A percentile compares a stretch with the other conserved stretches of the same genome.
phyloP scores from a whole-genome alignment of 1,140 invertebrate genomes.

The Kradibia gibbosae region DNA sequence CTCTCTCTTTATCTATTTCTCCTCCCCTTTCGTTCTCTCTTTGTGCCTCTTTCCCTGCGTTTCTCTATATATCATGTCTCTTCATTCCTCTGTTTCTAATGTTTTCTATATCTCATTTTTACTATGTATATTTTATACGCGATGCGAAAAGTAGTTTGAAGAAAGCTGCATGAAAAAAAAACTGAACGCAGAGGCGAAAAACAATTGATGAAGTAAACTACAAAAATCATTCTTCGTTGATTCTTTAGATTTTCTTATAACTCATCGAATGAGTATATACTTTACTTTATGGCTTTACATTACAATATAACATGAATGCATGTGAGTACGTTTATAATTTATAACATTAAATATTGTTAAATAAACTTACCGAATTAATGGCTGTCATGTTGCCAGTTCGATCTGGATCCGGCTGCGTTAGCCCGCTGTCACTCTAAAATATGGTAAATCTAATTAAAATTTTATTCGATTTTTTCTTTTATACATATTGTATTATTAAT shows the following conservation, averaged over 20 bases:
- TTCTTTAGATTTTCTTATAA: not conserved
- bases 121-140: too few species aligned
- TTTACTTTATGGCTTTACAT: not conserved
- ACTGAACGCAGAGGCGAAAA: not conserved
- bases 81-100: too few species aligned
- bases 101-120: too few species aligned
- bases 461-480: not conserved
- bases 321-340: not conserved
- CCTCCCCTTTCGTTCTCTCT: not conserved
- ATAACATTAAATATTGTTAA: not conserved
- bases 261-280: not conserved
- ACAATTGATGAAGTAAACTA: not conserved
- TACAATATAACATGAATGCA: not conserved
- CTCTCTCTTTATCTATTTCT: not conserved
- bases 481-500: not conserved
- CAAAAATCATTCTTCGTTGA: not conserved
- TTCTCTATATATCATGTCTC: too few species aligned
- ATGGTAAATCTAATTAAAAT: conserved; percentile 38
- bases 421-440: conserved; percentile 73
- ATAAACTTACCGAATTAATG: conserved; percentile 72
- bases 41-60: not conserved
- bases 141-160: not conserved
- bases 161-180: conserved; percentile 26
- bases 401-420: conserved; percentile 71
- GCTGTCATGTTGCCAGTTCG: conserved; percentile 73